Evolutionary conservation across 2,113 vertebrate genomes (phyloP).

Genomic region (Saccopteryx bilineata): DNA sequence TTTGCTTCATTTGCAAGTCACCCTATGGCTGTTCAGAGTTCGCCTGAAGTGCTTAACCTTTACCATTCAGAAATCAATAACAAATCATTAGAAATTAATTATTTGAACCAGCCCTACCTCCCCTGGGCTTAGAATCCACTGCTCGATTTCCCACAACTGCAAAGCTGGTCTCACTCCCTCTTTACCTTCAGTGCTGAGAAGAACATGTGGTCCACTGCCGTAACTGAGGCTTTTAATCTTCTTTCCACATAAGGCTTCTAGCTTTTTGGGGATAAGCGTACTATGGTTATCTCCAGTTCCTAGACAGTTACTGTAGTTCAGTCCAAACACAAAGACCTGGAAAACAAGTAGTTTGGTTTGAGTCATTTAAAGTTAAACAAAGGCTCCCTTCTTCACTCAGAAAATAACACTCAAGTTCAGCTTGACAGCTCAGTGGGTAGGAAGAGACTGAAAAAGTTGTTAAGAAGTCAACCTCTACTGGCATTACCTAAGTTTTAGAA

Average conservation of each 20-base stretch:
- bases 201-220: constrained; percentile 96
- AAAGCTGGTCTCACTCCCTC: neutral
- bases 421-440: neutral
- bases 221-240: constrained; percentile 97
- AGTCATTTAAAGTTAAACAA: constrained; percentile 8
- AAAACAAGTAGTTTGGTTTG: constrained; percentile 70
- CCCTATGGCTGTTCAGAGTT: neutral
- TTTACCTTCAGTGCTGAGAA: constrained; percentile 96
- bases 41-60: constrained; percentile 25
- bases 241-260: constrained; percentile 95
- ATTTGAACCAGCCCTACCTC: neutral
- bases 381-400: constrained; percentile 1
- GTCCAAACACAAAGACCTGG: constrained; percentile 96
- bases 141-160: neutral
- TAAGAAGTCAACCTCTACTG: neutral
- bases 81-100: constrained; percentile 5
- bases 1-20: neutral
- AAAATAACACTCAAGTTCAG: constrained; percentile 26
- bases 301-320: constrained; percentile 98
- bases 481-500: neutral
- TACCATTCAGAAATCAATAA: constrained; percentile 14
- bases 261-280: constrained; percentile 95
- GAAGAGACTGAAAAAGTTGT: neutral
- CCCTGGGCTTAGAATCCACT: constrained; percentile 9
- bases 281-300: constrained; percentile 98